Evolutionary conservation across 2,113 vertebrate genomes (phyloP).

Genomic region (Ailurus styani): DNA sequence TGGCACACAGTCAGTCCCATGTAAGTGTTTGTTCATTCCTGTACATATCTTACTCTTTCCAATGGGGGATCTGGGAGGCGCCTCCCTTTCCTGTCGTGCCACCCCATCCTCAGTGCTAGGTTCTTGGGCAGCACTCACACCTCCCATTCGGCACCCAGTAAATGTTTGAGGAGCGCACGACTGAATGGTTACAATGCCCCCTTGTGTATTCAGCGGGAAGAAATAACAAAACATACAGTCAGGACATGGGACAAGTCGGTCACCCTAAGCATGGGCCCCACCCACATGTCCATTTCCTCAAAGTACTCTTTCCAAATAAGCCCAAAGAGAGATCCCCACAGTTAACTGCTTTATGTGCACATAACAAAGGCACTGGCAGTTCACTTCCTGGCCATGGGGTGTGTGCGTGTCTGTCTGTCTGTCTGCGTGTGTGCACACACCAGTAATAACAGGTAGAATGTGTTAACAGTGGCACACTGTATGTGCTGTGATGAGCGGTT

Average conservation of each 20-base stretch:
- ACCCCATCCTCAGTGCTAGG: not conserved
- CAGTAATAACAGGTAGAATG: not conserved
- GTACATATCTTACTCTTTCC: not conserved
- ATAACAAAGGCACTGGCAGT: not conserved
- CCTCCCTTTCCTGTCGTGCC: not conserved
- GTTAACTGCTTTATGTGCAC: not conserved
- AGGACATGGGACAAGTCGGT: not conserved
- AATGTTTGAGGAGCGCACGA: not conserved
- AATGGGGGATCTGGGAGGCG: not conserved
- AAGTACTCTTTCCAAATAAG: not conserved
- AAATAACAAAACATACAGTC: not conserved
- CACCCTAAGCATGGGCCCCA: not conserved
- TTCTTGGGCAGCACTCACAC: not conserved
- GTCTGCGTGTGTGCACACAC: not conserved
- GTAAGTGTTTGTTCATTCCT: not conserved
- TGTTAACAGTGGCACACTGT: not conserved
- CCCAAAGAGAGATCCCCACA: not conserved
- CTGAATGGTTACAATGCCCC: constrained; percentile 47
- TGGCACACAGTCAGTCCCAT: not conserved
- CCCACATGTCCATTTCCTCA: not conserved
- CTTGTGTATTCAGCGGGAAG: constrained; percentile 50
- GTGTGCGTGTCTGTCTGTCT: not conserved
- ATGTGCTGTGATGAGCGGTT: not conserved
- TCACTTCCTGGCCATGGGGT: not conserved
- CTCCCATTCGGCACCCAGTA: not conserved